Evolutionary conservation across 2,888 invertebrate genomes (phyloP).

Genomic region (Petrophora chlorosata): DNA sequence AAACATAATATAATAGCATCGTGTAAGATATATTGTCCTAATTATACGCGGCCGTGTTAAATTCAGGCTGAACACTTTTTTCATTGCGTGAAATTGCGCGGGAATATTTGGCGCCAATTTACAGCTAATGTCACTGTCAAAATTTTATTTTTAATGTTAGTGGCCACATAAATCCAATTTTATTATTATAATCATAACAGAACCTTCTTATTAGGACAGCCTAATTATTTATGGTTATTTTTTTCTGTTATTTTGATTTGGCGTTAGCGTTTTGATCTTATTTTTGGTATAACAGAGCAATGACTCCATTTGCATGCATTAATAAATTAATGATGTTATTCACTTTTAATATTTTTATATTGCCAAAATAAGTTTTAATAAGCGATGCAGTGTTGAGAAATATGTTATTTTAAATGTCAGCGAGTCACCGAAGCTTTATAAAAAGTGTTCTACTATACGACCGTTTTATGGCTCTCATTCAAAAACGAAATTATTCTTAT

Average conservation of each 20-base stretch:
- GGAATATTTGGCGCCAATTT: conserved; percentile 8
- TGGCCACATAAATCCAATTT: conserved; percentile 3
- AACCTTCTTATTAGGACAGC: too few relatives aligned
- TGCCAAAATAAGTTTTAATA: conserved; percentile 1
- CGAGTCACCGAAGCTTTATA: conserved; percentile 10
- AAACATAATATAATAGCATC: neutral
- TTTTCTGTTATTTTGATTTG: too few relatives aligned
- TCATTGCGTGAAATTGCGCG: neutral
- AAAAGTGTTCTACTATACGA: conserved; percentile 2
- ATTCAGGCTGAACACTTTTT: neutral
- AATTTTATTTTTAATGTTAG: neutral
- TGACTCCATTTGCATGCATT: conserved; percentile 3
- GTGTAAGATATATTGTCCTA: neutral
- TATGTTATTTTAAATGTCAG: neutral
- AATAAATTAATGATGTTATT: neutral
- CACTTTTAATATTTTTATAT: neutral
- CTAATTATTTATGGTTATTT: too few relatives aligned
- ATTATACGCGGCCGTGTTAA: neutral
- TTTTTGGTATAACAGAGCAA: conserved; percentile 4
- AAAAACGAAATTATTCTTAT: conserved; percentile 17
- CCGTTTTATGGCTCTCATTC: conserved; percentile 16
- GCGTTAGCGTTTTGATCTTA: too few relatives aligned
- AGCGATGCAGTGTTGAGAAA: neutral
- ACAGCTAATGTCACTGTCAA: conserved; percentile 10
- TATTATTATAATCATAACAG: neutral